Evolutionary conservation across 2,797 vertebrate species (phyloP), one percentile per base, ranked within the genome.

Genomic region (Hirundo rustica): DNA sequence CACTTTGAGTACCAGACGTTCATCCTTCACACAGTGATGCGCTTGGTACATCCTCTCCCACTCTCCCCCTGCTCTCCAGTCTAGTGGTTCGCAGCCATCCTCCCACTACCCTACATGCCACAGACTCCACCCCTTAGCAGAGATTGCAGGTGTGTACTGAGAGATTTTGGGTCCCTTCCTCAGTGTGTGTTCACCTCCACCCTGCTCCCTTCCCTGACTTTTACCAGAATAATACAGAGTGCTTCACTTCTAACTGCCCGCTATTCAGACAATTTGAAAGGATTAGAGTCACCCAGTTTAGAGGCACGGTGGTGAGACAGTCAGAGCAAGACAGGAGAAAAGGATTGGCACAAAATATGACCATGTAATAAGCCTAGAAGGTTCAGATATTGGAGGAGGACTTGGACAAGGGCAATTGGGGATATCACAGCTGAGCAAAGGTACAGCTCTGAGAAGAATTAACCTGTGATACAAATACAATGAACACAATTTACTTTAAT

Each of bases 101-200:
- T 81, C 21, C 40, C 32, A 16, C 36, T 15, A 15, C 3, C 13
- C 45, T 22, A 26, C 11, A 19, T 8, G 4, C 4, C 58, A 58
- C 19, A 10, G 8, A 9, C 9, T 34, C 66, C 48, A 36, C 3
- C 10, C 25, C 30, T 77, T 23, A 32, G 16, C 32, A 74, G 72
- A 25, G 21, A 9, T 10, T 1, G 0, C 30, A 68, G 18, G 13
- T 17, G 12, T 9, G 9, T 10, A 30, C 8, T 5, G 2, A 82
- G 44, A 76, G 16, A 23, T 74, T 67, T 68, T 1, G 4, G 11
- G 25, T 54, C 5, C 18, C n/a, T 57, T 70, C 18, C 30, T 72
- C 48, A 27, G 29, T 2, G 0, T 20, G 51, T 7, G 27, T 11
- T 44, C 9, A 17, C 7, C 4, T 6, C 8, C 7, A 7, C 2